Percentiles rank a stretch among this genome's conserved stretches.
These are phyloP conservation scores for Chaetorhynchus papuensis DNA, from an alignment of 2,113 vertebrate genomes.

Conservation along the genomic window DNA sequence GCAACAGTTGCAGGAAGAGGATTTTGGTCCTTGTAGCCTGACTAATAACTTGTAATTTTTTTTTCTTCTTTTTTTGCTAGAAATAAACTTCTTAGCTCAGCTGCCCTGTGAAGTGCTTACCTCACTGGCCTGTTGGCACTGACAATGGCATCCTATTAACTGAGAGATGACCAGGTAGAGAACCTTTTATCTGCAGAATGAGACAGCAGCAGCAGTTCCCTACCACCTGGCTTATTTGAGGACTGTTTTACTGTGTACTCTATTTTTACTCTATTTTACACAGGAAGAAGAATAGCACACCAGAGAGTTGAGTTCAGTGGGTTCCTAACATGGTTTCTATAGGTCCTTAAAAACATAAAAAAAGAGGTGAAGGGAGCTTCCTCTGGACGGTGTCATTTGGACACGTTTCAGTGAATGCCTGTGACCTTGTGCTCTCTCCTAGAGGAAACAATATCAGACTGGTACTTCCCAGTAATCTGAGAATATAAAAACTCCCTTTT, in stretches of 20 bases:
- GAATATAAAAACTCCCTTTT: background rate
- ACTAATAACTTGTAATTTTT: background rate
- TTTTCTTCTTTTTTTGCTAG: background rate
- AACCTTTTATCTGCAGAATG: background rate
- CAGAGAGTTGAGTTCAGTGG: background rate
- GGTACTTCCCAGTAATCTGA: background rate
- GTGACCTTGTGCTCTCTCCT: background rate
- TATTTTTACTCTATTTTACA: background rate
- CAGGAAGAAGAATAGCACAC: background rate
- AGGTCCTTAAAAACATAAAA: background rate
- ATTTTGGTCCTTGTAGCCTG: background rate
- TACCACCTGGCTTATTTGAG: background rate
- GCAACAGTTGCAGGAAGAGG: background rate
- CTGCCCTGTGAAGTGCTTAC: background rate
- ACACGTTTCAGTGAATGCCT: background rate
- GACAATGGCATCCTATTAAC: background rate
- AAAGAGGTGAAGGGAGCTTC: background rate
- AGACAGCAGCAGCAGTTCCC: background rate
- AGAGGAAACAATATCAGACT: background rate
- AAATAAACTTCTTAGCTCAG: background rate
- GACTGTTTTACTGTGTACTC: background rate
- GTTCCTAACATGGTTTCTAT: background rate
- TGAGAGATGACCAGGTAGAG: background rate
- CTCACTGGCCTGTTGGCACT: background rate
- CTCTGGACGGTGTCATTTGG: background rate